A percentile compares a stretch with the other conserved stretches of the same genome.
phyloP scores from a whole-genome alignment of 1,140 invertebrate species.

The Dolichoris vasculosae region DNA sequence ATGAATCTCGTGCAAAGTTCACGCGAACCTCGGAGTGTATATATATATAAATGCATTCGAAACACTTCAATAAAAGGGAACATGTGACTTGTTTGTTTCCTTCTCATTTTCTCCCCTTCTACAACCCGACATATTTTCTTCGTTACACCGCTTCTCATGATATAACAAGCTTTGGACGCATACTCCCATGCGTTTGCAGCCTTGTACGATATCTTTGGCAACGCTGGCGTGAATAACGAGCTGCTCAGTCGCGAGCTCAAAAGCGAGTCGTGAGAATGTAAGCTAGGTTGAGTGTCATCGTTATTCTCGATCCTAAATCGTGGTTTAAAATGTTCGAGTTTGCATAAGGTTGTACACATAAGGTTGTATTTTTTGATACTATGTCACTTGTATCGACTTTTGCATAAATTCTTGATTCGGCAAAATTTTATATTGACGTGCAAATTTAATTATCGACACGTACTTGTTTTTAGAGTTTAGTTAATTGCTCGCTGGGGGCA shows the following conservation, averaged over 20 bases:
- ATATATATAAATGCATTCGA: conserved; percentile 19
- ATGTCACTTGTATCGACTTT: too few relatives aligned
- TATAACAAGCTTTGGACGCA: not conserved
- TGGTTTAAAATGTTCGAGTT: not conserved
- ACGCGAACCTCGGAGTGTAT: not conserved
- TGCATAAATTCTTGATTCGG: too few relatives aligned
- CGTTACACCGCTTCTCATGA: not conserved
- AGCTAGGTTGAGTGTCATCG: not conserved
- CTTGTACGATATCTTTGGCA: conserved; percentile 40
- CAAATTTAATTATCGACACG: not conserved
- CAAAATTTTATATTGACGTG: too few relatives aligned
- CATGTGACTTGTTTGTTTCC: conserved; percentile 3
- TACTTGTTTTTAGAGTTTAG: not conserved
- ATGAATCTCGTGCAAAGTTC: not conserved
- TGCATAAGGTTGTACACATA: too few relatives aligned
- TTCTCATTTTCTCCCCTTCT: not conserved
- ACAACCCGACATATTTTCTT: not conserved
- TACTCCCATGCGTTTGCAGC: not conserved
- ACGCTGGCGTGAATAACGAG: not conserved
- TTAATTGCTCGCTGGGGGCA: not conserved
- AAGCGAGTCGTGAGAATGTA: not conserved
- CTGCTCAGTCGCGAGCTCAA: not conserved
- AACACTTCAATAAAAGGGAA: conserved; percentile 55
- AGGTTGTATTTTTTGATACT: too few relatives aligned
- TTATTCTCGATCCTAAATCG: not conserved